Evolutionary conservation across 1,140 invertebrate genomes (phyloP).

Genomic region (Anagrus nilaparvatae): DNA sequence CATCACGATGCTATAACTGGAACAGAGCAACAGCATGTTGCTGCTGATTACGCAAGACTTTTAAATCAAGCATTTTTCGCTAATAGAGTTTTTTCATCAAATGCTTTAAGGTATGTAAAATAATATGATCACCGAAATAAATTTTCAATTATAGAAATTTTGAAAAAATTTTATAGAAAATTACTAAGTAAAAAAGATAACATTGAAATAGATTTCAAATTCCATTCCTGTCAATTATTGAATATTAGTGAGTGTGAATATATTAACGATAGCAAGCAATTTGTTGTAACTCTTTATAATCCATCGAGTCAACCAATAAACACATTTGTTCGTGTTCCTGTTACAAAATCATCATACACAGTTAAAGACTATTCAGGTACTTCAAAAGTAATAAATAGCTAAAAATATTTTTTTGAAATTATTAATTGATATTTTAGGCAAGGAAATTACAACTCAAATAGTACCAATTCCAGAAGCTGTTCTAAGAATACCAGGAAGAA

Average conservation of each 20-base stretch:
- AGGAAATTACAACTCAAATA: slow-evolving; percentile 47
- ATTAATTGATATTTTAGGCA: slow-evolving; percentile 32
- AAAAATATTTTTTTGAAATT: not conserved
- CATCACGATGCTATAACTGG: slow-evolving; percentile 85
- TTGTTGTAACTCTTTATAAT: slow-evolving; percentile 70
- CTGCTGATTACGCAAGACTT: slow-evolving; percentile 71
- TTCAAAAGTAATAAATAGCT: not conserved
- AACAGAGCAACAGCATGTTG: slow-evolving; percentile 83
- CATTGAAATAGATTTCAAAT: slow-evolving; percentile 12
- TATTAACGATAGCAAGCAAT: slow-evolving; percentile 51
- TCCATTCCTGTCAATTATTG: slow-evolving; percentile 49
- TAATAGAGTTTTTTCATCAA: not conserved
- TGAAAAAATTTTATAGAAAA: not conserved
- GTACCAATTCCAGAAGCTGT: slow-evolving; percentile 50
- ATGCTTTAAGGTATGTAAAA: not conserved
- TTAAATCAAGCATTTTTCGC: slow-evolving; percentile 33
- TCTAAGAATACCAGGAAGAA: slow-evolving; percentile 50
- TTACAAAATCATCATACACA: slow-evolving; percentile 46
- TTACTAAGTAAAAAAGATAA: slow-evolving; percentile 18
- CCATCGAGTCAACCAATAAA: slow-evolving; percentile 57
- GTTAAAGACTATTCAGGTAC: slow-evolving; percentile 52
- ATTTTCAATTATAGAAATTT: not conserved
- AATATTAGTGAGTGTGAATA: slow-evolving; percentile 55
- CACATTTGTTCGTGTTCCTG: slow-evolving; percentile 61
- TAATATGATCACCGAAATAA: not conserved